These are phyloP conservation scores for Grantiella picta DNA, from an alignment of 2,113 vertebrate species.

Conservation along the genomic window DNA sequence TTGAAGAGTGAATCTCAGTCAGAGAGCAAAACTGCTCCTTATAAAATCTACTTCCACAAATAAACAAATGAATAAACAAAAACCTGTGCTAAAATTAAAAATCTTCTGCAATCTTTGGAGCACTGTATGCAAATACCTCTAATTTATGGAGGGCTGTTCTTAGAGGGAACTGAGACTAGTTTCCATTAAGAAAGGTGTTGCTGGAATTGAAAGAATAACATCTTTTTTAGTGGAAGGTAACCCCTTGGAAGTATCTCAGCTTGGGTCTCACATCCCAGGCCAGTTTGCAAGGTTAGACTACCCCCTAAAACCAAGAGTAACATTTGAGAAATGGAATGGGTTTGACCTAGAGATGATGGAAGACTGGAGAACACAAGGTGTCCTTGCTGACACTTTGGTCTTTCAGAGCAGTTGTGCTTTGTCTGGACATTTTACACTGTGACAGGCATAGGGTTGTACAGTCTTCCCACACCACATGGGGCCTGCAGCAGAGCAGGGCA, in stretches of 20 bases:
- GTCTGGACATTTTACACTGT: neutral
- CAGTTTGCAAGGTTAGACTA: neutral
- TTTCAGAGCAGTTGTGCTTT: neutral
- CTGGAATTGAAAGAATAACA: neutral
- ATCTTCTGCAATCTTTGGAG: neutral
- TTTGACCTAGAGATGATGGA: neutral
- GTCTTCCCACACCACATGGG: neutral
- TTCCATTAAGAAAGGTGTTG: neutral
- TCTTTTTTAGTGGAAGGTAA: neutral
- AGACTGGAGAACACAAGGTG: neutral
- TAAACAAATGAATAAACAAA: neutral
- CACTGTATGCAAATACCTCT: neutral
- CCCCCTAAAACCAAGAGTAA: neutral
- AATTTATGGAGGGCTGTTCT: neutral
- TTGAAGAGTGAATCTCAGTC: neutral
- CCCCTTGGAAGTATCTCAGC: neutral
- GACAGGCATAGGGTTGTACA: rapidly evolving
- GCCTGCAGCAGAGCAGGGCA: neutral
- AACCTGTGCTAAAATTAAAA: neutral
- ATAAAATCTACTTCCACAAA: neutral
- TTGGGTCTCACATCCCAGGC: neutral
- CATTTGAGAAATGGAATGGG: neutral
- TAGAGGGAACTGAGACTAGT: neutral
- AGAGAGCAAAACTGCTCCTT: neutral
- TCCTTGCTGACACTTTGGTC: neutral